Percentiles rank a stretch among this genome's conserved stretches.
phyloP scores from a whole-genome alignment of 2,888 invertebrate species.

The Xanthia icteritia region DNA sequence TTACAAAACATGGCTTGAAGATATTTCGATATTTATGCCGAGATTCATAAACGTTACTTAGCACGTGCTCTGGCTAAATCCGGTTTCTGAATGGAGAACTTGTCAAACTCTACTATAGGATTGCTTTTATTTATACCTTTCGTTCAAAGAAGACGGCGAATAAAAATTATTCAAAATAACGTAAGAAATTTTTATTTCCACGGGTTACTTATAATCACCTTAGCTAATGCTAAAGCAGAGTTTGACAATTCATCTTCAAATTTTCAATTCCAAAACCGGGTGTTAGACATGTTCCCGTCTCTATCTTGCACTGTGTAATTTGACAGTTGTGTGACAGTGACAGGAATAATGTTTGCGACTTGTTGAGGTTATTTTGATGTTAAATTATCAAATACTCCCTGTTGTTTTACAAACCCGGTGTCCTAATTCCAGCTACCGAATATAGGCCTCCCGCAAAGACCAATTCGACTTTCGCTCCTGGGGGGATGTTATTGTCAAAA shows the following conservation, averaged over 20 bases:
- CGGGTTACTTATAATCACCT: not conserved
- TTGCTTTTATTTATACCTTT: not conserved
- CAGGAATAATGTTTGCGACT: not conserved
- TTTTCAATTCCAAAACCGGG: not conserved
- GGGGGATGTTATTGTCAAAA: slow-evolving; percentile 26
- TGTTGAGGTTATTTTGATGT: not conserved
- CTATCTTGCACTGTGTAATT: not conserved
- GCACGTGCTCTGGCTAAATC: not conserved
- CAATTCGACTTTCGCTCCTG: slow-evolving; percentile 21
- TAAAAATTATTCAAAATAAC: not conserved
- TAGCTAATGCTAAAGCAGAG: not conserved
- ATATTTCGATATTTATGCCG: not conserved
- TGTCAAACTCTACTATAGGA: not conserved
- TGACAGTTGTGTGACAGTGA: not conserved
- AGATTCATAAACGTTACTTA: not conserved
- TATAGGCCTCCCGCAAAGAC: slow-evolving; percentile 48
- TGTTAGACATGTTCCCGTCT: not conserved
- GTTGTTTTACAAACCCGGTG: slow-evolving; percentile 4
- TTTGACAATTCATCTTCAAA: not conserved
- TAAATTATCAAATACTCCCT: slow-evolving; percentile 1
- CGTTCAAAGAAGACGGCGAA: accelerated
- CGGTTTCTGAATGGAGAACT: not conserved
- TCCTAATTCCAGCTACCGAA: slow-evolving; percentile 12
- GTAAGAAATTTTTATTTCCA: not conserved
- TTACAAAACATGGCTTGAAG: not conserved